Percentiles rank a stretch among this genome's conserved stretches.
phyloP scores from a whole-genome alignment of 2,888 invertebrate genomes.

The Erannis defoliaria region DNA sequence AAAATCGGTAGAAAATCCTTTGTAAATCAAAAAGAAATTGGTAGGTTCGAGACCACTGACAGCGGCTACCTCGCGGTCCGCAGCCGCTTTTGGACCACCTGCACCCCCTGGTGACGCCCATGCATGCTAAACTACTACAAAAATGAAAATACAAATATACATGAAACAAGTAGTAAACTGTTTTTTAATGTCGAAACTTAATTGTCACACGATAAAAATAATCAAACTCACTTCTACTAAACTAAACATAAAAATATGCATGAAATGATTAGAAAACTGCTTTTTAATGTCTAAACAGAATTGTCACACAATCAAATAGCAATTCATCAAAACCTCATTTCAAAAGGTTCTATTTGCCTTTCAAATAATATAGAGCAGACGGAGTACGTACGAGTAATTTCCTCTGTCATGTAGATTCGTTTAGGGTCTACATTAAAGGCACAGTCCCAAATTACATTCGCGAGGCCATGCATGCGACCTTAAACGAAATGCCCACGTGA shows the following conservation, averaged over 20 bases:
- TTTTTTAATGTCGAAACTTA: no score
- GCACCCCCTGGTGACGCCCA: no score
- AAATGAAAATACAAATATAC: no score
- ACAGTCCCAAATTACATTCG: constrained; percentile 6
- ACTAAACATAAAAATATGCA: no score
- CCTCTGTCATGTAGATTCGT: constrained; percentile 15
- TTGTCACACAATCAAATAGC: background rate
- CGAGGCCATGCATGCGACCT: constrained; percentile 17
- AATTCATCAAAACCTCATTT: background rate
- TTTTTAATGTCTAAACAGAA: background rate
- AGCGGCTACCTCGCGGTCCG: no score
- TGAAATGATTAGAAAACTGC: background rate
- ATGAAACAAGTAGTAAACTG: no score
- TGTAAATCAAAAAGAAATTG: no score
- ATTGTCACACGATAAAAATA: no score
- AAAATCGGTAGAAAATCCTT: no score
- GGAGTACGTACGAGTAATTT: constrained; percentile 15
- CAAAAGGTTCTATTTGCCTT: background rate
- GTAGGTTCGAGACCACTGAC: no score
- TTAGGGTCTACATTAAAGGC: background rate
- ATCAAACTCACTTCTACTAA: background rate
- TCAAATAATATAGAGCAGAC: background rate
- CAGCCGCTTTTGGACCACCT: no score
- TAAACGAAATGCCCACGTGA: constrained; percentile 7
- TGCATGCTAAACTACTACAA: no score